Conservation (phyloP, 2,888 invertebrate species). For the Andrena hattorfiana region DNA sequence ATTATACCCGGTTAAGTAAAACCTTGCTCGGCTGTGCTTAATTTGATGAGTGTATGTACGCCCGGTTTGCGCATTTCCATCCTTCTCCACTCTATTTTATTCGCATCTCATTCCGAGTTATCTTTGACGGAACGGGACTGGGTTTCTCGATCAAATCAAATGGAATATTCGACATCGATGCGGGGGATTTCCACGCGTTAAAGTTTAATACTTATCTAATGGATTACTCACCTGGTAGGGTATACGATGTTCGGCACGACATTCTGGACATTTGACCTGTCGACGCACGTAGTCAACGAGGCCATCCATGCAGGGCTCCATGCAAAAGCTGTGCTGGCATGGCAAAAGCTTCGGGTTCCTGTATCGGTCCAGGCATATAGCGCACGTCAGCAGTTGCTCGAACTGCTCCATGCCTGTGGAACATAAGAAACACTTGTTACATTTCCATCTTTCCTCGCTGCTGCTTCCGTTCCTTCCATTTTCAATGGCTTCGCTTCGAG, state of each 20-base stretch:
- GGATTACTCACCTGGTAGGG: constrained; percentile 94
- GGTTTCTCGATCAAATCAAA: not conserved
- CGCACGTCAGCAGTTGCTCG: constrained; percentile 98
- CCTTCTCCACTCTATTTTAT: not conserved
- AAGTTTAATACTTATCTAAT: not conserved
- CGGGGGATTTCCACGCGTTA: not conserved
- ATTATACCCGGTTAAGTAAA: constrained; percentile 21
- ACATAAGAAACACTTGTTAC: constrained; percentile 24
- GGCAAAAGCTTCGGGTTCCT: constrained; percentile 99
- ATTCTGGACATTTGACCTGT: constrained; percentile 99
- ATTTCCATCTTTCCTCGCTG: not conserved
- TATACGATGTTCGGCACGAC: constrained; percentile 97
- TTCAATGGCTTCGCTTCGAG: not conserved
- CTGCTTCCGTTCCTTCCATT: not conserved
- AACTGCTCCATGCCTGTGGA: constrained; percentile 93
- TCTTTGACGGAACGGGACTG: not conserved
- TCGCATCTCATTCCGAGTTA: not conserved
- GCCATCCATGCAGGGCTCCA: constrained; percentile 99
- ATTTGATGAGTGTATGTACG: constrained; percentile 28
- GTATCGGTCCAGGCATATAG: constrained; percentile 99
- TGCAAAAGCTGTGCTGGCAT: constrained; percentile 99
- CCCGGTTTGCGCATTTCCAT: not conserved
- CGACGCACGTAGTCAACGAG: constrained; percentile 97
- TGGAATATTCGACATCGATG: not conserved
- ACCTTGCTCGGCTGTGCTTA: constrained; percentile 32